These are phyloP conservation scores for Rhopilema esculentum DNA, from an alignment of 30 jellyfish, hydroid and myxozoan genomes.

Conservation along the genomic window DNA sequence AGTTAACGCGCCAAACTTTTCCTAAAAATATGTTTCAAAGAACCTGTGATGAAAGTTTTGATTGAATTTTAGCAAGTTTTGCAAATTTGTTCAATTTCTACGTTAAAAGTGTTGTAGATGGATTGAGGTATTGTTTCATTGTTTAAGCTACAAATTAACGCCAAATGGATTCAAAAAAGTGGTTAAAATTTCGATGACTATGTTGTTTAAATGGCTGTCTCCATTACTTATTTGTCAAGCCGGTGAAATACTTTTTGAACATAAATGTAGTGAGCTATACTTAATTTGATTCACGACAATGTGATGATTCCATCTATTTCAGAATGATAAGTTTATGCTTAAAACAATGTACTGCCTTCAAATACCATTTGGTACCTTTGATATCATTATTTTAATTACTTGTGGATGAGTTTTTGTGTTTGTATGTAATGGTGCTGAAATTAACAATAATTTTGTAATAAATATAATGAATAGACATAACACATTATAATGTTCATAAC, in stretches of 20 bases:
- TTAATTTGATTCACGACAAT: neutral
- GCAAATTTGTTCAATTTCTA: no score
- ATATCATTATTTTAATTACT: neutral
- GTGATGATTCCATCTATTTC: neutral
- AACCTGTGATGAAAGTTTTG: no score
- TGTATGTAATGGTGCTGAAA: neutral
- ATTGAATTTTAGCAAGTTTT: no score
- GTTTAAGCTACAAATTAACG: no score
- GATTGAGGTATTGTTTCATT: no score
- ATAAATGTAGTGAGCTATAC: neutral
- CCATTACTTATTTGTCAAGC: neutral
- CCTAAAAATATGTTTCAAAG: no score
- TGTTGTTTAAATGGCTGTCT: no score
- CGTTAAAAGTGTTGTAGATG: no score
- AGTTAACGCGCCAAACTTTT: no score
- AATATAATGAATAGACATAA: neutral
- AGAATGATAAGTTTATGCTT: neutral
- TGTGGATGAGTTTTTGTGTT: neutral
- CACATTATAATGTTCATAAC: neutral
- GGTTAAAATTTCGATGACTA: no score
- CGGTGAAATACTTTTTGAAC: neutral
- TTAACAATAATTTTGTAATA: neutral
- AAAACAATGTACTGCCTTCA: neutral
- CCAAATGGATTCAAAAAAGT: no score
- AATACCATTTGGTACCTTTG: neutral